Base-by-base conservation (phyloP, 2,113 vertebrate genomes). In the Mus pahari region DNA sequence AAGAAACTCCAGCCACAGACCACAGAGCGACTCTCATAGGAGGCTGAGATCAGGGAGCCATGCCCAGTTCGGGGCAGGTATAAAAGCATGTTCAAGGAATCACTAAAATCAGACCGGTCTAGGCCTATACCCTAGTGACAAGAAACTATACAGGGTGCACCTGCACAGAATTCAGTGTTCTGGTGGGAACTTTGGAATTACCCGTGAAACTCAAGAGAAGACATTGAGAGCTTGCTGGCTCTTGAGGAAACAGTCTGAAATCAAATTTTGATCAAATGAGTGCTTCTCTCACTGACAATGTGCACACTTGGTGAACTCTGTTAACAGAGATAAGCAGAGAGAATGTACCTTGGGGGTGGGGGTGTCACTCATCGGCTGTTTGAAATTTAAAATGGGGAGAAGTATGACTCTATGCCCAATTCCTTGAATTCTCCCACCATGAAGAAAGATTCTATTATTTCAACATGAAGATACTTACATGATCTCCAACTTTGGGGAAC, bases 371-470 rank as follows among this genome's bases (percentile, higher is more conserved):
- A 1, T 70, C 31, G 9, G 62, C n/a, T 77, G 17, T 58, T 95
- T 83, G 24, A 71, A 89, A 77, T 92, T 77, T 74, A 91, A 89
- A 95, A 24, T 31, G 77, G 9, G 81, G 68, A 90, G 74, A 94
- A 92, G 13, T 82, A 58, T 64, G 39, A 73, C 89, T 86, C 68
- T 89, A 36, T 36, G 50, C 71, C 62, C 82, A 81, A 24, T 79
- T 93, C 33, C 33, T 92, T 92, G 66, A 42, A 74, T 92, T 83
- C 19, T 79, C 58, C 48, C 36, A 62, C 31, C 48, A 95, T 58
- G n/a, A 94, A 79, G 84, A 91, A 95, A 91, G 84, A 73, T 70
- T 92, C 70, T 94, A 14, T 86, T 64, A 74, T 64, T 89, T 96
- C 70, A 66, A 88, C 84, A 79, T 71, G 20, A 78, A 77, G 78